Evolutionary conservation across 2,888 invertebrate species (phyloP).

Genomic region (Proisotoma minuta): DNA sequence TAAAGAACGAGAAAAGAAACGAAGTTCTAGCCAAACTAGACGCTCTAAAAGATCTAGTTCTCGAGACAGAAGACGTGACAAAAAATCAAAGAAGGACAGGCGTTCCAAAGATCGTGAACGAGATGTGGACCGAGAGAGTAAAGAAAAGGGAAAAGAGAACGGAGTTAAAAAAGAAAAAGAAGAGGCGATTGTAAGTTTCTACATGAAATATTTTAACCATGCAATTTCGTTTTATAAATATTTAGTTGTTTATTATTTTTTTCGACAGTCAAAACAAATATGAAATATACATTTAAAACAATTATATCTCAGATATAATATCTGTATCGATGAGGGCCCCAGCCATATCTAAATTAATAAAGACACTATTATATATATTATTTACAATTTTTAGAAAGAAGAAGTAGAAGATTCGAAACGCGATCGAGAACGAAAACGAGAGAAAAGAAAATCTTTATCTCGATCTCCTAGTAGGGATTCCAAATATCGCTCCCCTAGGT

Average conservation of each 20-base stretch:
- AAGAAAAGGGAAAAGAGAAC: slow-evolving; percentile 15
- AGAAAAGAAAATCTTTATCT: neutral
- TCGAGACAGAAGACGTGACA: slow-evolving; percentile 50
- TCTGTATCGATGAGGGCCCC: no score
- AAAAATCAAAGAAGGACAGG: slow-evolving; percentile 29
- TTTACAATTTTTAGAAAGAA: neutral
- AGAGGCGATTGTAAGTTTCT: neutral
- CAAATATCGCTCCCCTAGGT: slow-evolving; percentile 4
- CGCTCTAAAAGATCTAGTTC: slow-evolving; percentile 61
- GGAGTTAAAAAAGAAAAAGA: slow-evolving; percentile 22
- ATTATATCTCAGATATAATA: no score
- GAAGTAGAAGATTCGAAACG: no score
- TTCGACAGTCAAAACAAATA: neutral
- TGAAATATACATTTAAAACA: neutral
- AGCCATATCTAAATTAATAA: neutral
- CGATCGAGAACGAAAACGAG: slow-evolving; percentile 7
- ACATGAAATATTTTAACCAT: no score
- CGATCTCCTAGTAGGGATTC: neutral
- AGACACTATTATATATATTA: neutral
- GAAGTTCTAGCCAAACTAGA: slow-evolving; percentile 56
- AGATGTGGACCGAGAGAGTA: neutral
- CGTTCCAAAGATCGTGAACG: slow-evolving; percentile 15
- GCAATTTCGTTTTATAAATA: neutral
- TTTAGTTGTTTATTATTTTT: neutral
- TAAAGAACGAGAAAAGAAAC: no score